These are phyloP conservation scores for Epirrhoe tristata DNA, from an alignment of 2,888 invertebrate species.

Conservation along the genomic window DNA sequence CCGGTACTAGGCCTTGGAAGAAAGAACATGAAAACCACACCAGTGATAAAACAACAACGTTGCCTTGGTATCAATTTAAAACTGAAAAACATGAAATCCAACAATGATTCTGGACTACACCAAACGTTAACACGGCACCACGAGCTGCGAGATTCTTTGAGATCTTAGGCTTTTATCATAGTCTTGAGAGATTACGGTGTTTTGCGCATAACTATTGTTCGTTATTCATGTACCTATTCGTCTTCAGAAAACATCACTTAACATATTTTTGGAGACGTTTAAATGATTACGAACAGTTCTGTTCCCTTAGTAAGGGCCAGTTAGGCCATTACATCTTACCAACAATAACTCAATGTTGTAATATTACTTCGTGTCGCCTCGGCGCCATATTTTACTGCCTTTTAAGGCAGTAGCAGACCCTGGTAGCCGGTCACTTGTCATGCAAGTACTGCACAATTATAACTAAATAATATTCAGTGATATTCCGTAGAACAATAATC, in stretches of 20 bases:
- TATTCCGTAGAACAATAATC: slow-evolving; percentile 40
- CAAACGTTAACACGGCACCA: not conserved
- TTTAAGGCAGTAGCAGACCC: slow-evolving; percentile 65
- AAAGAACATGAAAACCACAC: slow-evolving; percentile 24
- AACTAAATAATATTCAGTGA: slow-evolving; percentile 38
- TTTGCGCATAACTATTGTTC: too few species aligned
- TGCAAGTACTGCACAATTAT: slow-evolving; percentile 33
- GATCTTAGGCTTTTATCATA: too few species aligned
- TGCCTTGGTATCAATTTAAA: slow-evolving; percentile 18
- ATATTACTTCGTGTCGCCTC: slow-evolving; percentile 35
- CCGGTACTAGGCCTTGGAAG: slow-evolving; percentile 37
- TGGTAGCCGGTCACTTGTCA: slow-evolving; percentile 48
- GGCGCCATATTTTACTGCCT: slow-evolving; percentile 54
- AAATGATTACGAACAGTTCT: not conserved
- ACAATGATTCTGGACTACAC: not conserved
- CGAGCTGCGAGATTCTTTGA: too few species aligned
- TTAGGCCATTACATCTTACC: slow-evolving; percentile 5
- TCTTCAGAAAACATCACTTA: too few species aligned
- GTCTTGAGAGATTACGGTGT: too few species aligned
- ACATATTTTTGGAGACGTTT: too few species aligned
- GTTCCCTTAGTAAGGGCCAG: not conserved
- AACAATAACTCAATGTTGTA: slow-evolving; percentile 39
- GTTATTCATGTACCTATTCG: not conserved
- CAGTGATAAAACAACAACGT: slow-evolving; percentile 16
- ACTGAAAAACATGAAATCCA: not conserved